Percentiles rank a stretch among this genome's conserved stretches.
Evolutionary conservation across 2,113 vertebrate species (phyloP).

Genomic region (Thermophis baileyi): DNA sequence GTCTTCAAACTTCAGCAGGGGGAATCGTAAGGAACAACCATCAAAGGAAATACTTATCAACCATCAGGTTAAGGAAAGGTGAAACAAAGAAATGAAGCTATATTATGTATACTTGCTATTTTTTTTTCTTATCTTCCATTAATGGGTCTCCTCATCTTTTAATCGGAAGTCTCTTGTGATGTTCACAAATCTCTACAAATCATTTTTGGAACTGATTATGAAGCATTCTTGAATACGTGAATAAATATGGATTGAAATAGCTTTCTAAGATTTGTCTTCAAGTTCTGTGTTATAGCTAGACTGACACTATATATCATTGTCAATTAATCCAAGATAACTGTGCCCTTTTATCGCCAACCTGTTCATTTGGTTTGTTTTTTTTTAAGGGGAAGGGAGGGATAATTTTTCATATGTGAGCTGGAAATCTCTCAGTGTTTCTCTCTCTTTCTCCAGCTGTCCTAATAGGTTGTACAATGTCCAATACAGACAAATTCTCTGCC

Average conservation of each 20-base stretch:
- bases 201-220: constrained; percentile 1
- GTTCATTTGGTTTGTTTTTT: background rate
- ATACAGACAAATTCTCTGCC: background rate
- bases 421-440: background rate
- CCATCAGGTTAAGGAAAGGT: background rate
- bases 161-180: background rate
- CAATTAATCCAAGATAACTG: background rate
- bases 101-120: background rate
- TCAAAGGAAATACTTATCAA: background rate
- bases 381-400: background rate
- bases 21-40: background rate
- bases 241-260: background rate
- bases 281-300: background rate
- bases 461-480: background rate
- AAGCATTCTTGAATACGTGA: background rate
- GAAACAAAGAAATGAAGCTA: background rate
- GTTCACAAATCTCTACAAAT: constrained; percentile 1
- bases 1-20: background rate
- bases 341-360: background rate
- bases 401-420: background rate
- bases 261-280: background rate
- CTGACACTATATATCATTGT: background rate
- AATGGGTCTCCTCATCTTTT: background rate
- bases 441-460: background rate
- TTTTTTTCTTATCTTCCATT: background rate